Conservation (phyloP, 2,113 vertebrate species). For the Lepus europaeus region DNA sequence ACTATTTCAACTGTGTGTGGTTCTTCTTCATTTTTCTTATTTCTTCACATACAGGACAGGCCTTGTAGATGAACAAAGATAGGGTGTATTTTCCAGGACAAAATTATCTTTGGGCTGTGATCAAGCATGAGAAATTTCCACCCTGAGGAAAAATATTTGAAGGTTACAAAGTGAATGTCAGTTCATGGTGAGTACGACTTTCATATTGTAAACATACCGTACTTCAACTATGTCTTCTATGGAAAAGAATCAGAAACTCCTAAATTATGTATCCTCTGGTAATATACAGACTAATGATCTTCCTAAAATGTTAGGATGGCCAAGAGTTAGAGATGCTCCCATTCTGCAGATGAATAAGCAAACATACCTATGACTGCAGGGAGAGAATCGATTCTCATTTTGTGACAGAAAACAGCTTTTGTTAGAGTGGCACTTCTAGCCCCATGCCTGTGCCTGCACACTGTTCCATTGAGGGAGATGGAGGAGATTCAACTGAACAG, state of each 20-base stretch:
- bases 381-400: neutral
- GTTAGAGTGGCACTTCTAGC: neutral
- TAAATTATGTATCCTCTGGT: constrained; percentile 5
- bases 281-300: neutral
- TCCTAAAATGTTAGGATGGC: neutral
- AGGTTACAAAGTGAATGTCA: constrained; percentile 70
- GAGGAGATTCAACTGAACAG: neutral
- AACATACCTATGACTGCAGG: neutral
- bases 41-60: constrained; percentile 61
- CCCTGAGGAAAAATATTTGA: constrained; percentile 75
- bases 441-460: neutral
- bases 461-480: neutral
- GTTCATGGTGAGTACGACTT: constrained; percentile 66
- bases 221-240: constrained; percentile 48
- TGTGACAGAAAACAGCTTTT: constrained; percentile 12
- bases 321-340: neutral
- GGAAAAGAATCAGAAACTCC: neutral
- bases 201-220: constrained; percentile 46
- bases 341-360: constrained; percentile 31
- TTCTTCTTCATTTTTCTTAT: constrained; percentile 35
- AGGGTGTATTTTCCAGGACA: constrained; percentile 69
- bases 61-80: constrained; percentile 79
- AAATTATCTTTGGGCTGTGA: constrained; percentile 81
- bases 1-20: constrained; percentile 77
- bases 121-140: constrained; percentile 84